Conservation (phyloP, 2,797 vertebrate genomes). For the Arnoldichthys spilopterus region DNA sequence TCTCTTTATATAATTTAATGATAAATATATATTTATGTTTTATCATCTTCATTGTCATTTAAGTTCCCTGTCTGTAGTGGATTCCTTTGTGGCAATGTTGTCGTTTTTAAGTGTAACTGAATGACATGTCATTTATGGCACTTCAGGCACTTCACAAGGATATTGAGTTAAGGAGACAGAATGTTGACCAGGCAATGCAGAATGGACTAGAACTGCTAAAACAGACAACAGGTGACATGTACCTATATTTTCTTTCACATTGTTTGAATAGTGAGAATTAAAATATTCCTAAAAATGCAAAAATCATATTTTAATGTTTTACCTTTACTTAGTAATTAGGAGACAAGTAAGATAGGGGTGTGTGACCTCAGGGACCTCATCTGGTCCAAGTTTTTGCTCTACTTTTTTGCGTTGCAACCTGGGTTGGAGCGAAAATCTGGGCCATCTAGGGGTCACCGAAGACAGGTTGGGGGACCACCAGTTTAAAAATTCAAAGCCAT, state of each 20-base stretch:
- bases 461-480: no score
- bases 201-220: slow-evolving; percentile 97
- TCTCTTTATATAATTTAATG: slow-evolving; percentile 61
- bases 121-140: slow-evolving; percentile 42
- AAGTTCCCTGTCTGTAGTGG: slow-evolving; percentile 32
- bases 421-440: no score
- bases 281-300: no score
- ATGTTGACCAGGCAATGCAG: slow-evolving; percentile 90
- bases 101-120: background rate
- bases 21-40: slow-evolving; percentile 47
- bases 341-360: no score
- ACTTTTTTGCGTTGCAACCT: no score
- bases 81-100: background rate
- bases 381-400: no score
- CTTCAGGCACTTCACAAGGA: slow-evolving; percentile 89
- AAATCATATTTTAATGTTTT: no score
- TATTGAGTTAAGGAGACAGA: slow-evolving; percentile 87
- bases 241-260: background rate
- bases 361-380: no score
- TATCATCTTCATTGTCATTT: slow-evolving; percentile 50
- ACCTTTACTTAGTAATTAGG: no score
- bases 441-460: no score
- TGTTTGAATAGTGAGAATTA: background rate
- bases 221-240: slow-evolving; percentile 91
- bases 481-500: no score